Evolutionary conservation across 2,888 invertebrate species (phyloP).

Genomic region (Oxystoma pomonae): DNA sequence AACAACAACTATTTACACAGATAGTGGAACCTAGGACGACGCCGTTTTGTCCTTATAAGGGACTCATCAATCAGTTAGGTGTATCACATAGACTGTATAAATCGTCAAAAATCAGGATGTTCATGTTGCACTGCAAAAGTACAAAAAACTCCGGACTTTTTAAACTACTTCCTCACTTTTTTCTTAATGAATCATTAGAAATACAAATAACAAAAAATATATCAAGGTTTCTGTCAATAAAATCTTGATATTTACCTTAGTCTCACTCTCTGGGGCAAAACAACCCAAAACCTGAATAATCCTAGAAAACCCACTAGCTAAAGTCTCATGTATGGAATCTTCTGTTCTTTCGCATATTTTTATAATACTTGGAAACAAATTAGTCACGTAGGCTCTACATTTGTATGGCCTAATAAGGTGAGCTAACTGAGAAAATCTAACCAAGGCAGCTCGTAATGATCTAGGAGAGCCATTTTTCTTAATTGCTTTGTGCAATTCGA

Average conservation of each 20-base stretch:
- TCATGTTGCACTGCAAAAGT: no score
- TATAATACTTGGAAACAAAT: conserved; percentile 69
- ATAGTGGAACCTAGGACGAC: no score
- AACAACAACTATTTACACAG: no score
- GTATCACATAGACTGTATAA: no score
- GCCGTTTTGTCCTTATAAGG: no score
- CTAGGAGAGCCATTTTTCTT: conserved; percentile 71
- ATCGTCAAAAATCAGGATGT: no score
- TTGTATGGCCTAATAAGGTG: conserved; percentile 73
- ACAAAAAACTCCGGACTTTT: no score
- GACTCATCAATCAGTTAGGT: no score
- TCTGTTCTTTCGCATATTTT: conserved; percentile 68
- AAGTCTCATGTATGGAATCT: conserved; percentile 65
- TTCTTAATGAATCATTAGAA: no score
- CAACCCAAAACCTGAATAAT: conserved; percentile 64
- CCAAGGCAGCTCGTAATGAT: conserved; percentile 70
- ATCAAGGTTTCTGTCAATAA: no score
- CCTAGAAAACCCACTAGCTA: conserved; percentile 59
- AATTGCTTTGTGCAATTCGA: conserved; percentile 78
- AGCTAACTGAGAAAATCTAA: conserved; percentile 71
- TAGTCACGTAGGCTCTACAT: conserved; percentile 72
- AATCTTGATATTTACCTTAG: conserved; percentile 60
- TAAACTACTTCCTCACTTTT: neutral
- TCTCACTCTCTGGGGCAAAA: conserved; percentile 67
- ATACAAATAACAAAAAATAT: no score